Evolutionary conservation across 1,140 invertebrate genomes (phyloP).

Genomic region (Dinoponera quadriceps): DNA sequence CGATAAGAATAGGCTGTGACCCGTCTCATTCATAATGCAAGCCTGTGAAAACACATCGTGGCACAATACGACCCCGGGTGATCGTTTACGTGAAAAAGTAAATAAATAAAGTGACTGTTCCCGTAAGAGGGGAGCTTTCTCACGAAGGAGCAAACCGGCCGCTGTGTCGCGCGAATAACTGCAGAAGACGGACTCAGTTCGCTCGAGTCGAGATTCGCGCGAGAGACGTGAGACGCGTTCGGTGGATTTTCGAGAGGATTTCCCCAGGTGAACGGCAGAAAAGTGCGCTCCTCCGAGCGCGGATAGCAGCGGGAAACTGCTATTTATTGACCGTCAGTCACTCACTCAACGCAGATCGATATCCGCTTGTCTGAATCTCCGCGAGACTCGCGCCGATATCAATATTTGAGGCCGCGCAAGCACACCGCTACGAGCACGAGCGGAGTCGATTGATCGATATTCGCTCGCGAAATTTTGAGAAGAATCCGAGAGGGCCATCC

Average conservation of each 20-base stretch:
- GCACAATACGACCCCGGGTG: too few species aligned
- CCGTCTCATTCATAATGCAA: too few species aligned
- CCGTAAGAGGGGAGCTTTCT: constrained; percentile 27
- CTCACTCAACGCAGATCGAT: constrained; percentile 2
- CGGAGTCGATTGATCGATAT: not conserved
- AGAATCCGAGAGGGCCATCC: not conserved
- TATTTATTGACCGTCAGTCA: constrained; percentile 7
- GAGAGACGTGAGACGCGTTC: too few species aligned
- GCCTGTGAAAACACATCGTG: too few species aligned
- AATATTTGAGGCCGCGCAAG: not conserved
- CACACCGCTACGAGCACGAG: not conserved
- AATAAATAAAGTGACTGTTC: too few species aligned
- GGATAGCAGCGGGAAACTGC: not conserved
- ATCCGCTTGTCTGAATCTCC: not conserved
- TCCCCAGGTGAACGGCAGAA: not conserved
- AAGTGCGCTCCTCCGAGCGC: not conserved
- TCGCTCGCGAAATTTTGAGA: not conserved
- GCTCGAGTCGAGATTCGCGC: too few species aligned
- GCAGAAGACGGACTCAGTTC: too few species aligned
- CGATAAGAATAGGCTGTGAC: too few species aligned
- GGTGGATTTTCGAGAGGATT: too few species aligned
- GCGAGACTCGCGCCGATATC: not conserved
- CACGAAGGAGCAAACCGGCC: not conserved
- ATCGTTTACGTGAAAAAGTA: too few species aligned
- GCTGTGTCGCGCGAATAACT: not conserved